These are phyloP conservation scores for Urosaurus nigricauda DNA, from an alignment of 2,797 vertebrate genomes.

Conservation along the genomic window DNA sequence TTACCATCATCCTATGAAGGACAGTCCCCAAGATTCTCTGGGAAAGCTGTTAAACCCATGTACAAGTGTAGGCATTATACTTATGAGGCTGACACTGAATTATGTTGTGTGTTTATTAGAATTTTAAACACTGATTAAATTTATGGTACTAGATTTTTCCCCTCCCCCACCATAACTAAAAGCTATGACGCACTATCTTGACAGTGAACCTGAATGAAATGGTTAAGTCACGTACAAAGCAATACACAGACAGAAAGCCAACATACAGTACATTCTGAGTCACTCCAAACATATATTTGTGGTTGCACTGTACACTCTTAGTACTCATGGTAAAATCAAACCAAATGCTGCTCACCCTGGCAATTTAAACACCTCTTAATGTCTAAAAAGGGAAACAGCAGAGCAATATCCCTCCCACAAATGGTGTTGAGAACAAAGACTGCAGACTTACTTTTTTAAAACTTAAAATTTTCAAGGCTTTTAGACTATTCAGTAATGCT, in stretches of 20 bases:
- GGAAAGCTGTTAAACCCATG: background rate
- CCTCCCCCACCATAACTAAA: background rate
- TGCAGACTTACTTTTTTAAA: constrained; percentile 12
- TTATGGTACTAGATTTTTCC: no score
- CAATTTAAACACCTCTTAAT: constrained; percentile 22
- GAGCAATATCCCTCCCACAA: background rate
- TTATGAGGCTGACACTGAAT: background rate
- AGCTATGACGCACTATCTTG: background rate
- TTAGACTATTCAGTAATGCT: constrained; percentile 43
- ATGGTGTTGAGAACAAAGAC: constrained; percentile 33
- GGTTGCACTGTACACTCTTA: background rate
- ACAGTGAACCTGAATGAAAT: background rate
- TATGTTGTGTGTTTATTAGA: no score
- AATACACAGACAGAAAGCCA: background rate
- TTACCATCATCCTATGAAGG: background rate
- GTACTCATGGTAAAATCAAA: constrained; percentile 44
- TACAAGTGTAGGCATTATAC: background rate
- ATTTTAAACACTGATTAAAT: no score
- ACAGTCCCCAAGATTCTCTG: no score
- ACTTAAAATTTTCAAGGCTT: constrained; percentile 32
- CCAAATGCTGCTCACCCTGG: background rate
- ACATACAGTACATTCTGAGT: background rate
- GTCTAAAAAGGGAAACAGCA: constrained; percentile 11
- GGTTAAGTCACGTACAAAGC: background rate
- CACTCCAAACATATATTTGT: background rate